Percentiles rank a stretch among this genome's conserved stretches.
Evolutionary conservation across 92 coral and sea anemone genomes (phyloP).

Genomic region (Metridium senile): DNA sequence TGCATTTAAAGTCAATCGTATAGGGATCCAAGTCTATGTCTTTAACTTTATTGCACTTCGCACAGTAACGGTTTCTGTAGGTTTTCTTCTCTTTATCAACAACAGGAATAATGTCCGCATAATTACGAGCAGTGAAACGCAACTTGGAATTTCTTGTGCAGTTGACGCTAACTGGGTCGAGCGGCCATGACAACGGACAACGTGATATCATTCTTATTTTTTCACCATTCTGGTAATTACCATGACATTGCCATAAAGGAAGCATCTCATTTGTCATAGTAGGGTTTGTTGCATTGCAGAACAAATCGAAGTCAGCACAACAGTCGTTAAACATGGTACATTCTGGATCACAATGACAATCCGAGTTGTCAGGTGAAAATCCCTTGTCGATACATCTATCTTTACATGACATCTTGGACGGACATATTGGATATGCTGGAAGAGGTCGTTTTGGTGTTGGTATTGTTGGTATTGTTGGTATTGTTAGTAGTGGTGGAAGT

Average conservation of each 20-base stretch:
- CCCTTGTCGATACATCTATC: conserved; percentile 6
- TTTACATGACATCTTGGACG: not conserved
- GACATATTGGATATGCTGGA: not conserved
- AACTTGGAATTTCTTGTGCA: not conserved
- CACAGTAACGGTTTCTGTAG: conserved; percentile 28
- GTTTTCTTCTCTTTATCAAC: conserved; percentile 8
- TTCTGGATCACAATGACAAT: conserved; percentile 22
- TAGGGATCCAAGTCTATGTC: not conserved
- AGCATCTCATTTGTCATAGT: not conserved
- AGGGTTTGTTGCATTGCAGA: not conserved
- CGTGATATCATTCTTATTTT: conserved; percentile 9
- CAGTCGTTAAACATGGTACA: conserved; percentile 16
- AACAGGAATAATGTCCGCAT: conserved; percentile 18
- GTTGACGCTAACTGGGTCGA: not conserved
- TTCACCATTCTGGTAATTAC: conserved; percentile 18
- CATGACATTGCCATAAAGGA: conserved; percentile 25
- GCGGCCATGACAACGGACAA: conserved; percentile 18
- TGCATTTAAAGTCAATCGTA: conserved; percentile 14
- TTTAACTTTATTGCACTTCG: conserved; percentile 17
- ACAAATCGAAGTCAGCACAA: conserved; percentile 15
- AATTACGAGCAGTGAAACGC: not conserved
- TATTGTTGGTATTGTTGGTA: not conserved
- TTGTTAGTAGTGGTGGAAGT: not conserved
- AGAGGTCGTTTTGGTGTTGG: not conserved
- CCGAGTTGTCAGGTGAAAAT: not conserved